Base-by-base conservation (phyloP, 2,888 invertebrate species). In the Dryobotodes eremita region DNA sequence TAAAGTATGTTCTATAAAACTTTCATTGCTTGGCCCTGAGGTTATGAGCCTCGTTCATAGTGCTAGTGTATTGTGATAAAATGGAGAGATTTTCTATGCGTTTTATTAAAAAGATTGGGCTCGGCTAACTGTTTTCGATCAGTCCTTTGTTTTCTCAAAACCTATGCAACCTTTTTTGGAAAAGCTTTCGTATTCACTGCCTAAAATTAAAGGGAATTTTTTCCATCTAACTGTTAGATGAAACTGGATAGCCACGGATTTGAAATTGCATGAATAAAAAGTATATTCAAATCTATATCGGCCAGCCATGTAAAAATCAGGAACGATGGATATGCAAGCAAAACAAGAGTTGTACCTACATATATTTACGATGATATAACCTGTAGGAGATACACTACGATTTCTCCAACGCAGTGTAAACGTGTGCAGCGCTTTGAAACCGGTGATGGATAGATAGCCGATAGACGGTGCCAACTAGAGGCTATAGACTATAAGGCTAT, bases 11-110 rank as follows among this genome's bases (percentile, higher is more conserved):
- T 70, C 68, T 68, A 68, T 75, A 64, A 80, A 71, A 75, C 65
- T 80, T 84, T 81, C 80, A 87, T 88, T 88, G 80, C 46, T 46
- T 59, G 53, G 68, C 61, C 66, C 36, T 62, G 46, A 75, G 69
- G 77, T 59, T 62, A 71, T 65, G 55, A 71, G 48, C 46, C 36
- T 53, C 20, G 36, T 55, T 50, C 59, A 73, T 75, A 70, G 71
- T 68, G 66, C 17, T 13, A 62, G 36, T 57, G 10, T 73, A 62
- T 36, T 73, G 31, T 65, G 15, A 53, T 31, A 73, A 46, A 57
- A 57, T 31, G 8, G 5, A 0, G 2, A 13, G 23, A 23, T 31
- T 31, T 10, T 57, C 8, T 26, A 23, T 50, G 55, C 20, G 17
- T 23, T 57, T 71, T 26, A n/a, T 61, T 23, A 53, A 55, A 48